Percentiles rank a stretch among this genome's conserved stretches.
Evolutionary conservation across 2,797 vertebrate species (phyloP).

Genomic region (Leuciscus waleckii): DNA sequence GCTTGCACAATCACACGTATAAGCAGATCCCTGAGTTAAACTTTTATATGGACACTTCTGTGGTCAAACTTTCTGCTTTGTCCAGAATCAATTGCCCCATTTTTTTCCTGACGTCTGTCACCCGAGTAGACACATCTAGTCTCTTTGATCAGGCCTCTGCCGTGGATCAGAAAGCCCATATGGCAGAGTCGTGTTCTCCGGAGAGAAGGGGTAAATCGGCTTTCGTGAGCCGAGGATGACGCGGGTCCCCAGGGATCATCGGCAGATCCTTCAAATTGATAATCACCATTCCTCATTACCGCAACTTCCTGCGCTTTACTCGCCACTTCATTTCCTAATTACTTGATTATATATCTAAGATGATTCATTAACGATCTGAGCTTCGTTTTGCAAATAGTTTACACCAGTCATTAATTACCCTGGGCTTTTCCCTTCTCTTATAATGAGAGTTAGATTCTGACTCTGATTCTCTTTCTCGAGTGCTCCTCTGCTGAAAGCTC

Average conservation of each 20-base stretch:
- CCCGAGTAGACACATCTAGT: slow-evolving; percentile 8
- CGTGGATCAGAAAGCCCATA: not conserved
- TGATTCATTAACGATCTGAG: slow-evolving; percentile 79
- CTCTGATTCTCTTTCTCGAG: slow-evolving; percentile 56
- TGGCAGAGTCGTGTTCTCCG: not conserved
- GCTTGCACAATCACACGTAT: not conserved
- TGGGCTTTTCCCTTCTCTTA: slow-evolving; percentile 37
- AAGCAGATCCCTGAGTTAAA: not conserved
- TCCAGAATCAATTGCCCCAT: not conserved
- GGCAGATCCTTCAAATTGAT: slow-evolving; percentile 81
- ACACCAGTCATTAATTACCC: slow-evolving; percentile 81
- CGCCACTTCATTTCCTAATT: slow-evolving; percentile 83
- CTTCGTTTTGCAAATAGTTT: slow-evolving; percentile 76
- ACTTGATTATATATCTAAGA: slow-evolving; percentile 83
- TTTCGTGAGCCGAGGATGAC: slow-evolving; percentile 65
- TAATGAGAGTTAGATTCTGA: slow-evolving; percentile 67
- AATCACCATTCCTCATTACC: slow-evolving; percentile 81
- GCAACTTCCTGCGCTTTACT: slow-evolving; percentile 76
- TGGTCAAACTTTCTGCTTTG: not conserved
- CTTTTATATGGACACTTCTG: not conserved
- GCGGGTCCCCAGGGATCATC: slow-evolving; percentile 73
- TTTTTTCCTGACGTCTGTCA: slow-evolving; percentile 14
- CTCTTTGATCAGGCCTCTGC: slow-evolving; percentile 26
- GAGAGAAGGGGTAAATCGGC: slow-evolving; percentile 29
- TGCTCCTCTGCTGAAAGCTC: slow-evolving; percentile 32